These are phyloP conservation scores for Anastrepha ludens DNA, from an alignment of 1,140 invertebrate species.

Conservation along the genomic window DNA sequence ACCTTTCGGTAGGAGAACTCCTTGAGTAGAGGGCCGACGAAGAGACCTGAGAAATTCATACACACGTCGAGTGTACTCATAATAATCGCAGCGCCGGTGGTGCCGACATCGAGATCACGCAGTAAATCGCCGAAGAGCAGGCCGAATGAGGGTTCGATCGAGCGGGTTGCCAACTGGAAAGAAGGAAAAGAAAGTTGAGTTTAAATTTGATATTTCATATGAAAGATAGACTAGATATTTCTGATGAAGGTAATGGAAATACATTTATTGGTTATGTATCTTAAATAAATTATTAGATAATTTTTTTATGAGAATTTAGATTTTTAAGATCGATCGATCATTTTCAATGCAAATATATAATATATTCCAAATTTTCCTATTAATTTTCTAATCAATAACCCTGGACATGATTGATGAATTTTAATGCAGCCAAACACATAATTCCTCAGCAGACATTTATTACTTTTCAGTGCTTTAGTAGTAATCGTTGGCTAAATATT, in stretches of 20 bases:
- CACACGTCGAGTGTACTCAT: constrained; percentile 84
- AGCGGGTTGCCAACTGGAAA: constrained; percentile 83
- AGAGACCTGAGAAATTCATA: constrained; percentile 85
- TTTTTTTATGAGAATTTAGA: too few species aligned
- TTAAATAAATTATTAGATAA: too few species aligned
- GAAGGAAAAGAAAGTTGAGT: neutral
- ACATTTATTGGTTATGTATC: too few species aligned
- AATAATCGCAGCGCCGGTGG: constrained; percentile 83
- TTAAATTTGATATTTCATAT: neutral
- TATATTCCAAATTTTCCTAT: neutral
- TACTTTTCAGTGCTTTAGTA: neutral
- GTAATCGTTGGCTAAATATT: too few species aligned
- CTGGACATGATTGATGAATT: neutral
- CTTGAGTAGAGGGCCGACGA: constrained; percentile 83
- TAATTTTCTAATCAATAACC: neutral
- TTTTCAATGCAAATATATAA: neutral
- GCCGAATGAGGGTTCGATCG: constrained; percentile 86
- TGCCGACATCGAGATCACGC: constrained; percentile 79
- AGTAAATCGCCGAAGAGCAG: constrained; percentile 84
- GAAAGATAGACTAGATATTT: too few species aligned
- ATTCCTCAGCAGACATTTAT: neutral
- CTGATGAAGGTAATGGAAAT: too few species aligned
- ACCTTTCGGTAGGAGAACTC: constrained; percentile 84
- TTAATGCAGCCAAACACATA: neutral
- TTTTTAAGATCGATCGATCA: neutral